Evolutionary conservation across 2,888 invertebrate genomes (phyloP), one percentile per base, ranked within the genome.

Genomic region (Poecilus cupreus): DNA sequence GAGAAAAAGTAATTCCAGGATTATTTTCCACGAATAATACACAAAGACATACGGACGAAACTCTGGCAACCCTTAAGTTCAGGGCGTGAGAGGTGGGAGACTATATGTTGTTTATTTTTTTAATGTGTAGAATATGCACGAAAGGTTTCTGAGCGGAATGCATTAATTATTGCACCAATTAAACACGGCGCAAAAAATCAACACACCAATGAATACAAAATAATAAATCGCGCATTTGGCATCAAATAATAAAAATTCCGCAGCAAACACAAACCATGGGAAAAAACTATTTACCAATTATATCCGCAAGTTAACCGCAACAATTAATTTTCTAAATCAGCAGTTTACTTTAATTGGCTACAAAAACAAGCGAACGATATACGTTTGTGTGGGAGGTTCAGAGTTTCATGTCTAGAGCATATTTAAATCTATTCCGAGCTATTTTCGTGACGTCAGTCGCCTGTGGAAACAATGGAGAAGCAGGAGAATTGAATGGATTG

Each of bases 221-320:
- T 4, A 43, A 43, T 43, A 43, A 43, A 43, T 43, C 43, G 43
- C 43, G 0, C 3, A 43, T 11, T 43, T 32, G 5, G 32, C 8
- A 32, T 32, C 32, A 32, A 8, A 32, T 32, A 32, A 32, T 32
- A 32, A 26, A 26, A 60, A 60, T 60, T 60, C 26, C 60, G 24
- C 57, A 54, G 22, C 54, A 26, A 57, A 57, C 22, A 57, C 20
- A 57, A 24, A n/a, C 3, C 11, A 2, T n/a, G 37, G 18, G 24
- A 37, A 64, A 64, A 64, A 64, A 64, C 64, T 68, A 68, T 68
- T 64, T 68, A 32, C 64, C 64, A 68, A 68, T 68, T 68, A 68
- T 68, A 37, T 10, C 37, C 37, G 32, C 20, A 18, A 68, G 37
- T 32, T 32, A 68, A 37, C 37, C 64, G 64, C 64, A 68, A 68